Base-by-base conservation (phyloP, 1,140 invertebrate species). In the Bombus breviceps region DNA sequence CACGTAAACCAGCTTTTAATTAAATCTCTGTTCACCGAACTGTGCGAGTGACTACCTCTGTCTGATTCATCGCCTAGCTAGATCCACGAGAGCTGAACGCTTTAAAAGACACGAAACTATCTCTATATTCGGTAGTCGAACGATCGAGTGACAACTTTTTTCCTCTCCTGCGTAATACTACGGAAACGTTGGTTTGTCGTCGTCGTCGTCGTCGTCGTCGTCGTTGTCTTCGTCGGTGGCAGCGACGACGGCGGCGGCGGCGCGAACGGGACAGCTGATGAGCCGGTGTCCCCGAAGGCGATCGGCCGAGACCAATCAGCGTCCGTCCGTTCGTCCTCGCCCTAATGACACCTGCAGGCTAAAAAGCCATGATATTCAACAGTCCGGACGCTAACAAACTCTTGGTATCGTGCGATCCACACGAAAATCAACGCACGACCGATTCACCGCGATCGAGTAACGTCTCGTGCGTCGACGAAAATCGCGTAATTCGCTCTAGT, bases 331-430 rank as follows among this genome's bases (percentile, higher is more conserved):
- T 87, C 92, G 90, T 94, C 91, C 93, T 90, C 90, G 91, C 90
- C 90, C 92, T 94, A 94, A 94, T 94, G 94, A 94, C 94, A 94
- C 93, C 94, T 94, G 94, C 92, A 93, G 94, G 94, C 94, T 92
- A 94, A 94, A 94, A 93, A 93, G 93, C 90, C 93, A 94, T 94
- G 94, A 94, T 94, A 94, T 94, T 92, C 92, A 92, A 91, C 90
- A 91, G 92, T 86, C 90, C 90, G 88, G 85, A 85, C 94, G 93
- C 93, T 94, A 94, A 94, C 94, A 92, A 94, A 94, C 92, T 90
- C 93, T 83, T 69, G 74, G 75, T 76, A 41, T 66, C 82, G 79
- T 74, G 62, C 25, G 84, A 89, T 74, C 37, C 68, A n/a, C 73
- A 25, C n/a, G 39, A 47, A 59, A 57, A 57, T 39, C 25, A 13